Conservation (phyloP, 1,140 invertebrate genomes). For the Drosophila oshimai region DNA sequence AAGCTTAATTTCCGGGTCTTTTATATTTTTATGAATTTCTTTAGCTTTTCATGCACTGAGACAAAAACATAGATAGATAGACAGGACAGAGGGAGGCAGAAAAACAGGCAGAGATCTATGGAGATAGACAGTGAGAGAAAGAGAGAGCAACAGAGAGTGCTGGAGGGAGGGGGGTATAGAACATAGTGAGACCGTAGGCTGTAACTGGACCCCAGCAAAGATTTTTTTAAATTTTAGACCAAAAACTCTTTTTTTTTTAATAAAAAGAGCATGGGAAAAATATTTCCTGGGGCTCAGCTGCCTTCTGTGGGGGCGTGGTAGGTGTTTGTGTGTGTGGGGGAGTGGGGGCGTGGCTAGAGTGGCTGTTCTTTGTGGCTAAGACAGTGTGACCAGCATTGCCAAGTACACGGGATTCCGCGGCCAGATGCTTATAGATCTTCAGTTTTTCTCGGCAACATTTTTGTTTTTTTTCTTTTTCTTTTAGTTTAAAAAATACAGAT, state of each 20-base stretch:
- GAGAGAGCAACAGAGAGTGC: slow-evolving; percentile 5
- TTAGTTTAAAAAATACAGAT: slow-evolving; percentile 17
- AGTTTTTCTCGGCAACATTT: slow-evolving; percentile 39
- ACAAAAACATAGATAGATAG: slow-evolving; percentile 15
- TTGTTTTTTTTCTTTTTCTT: slow-evolving; percentile 21
- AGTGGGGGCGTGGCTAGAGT: slow-evolving; percentile 18
- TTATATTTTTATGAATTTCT: background rate
- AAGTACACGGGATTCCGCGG: slow-evolving; percentile 82
- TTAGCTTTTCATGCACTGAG: slow-evolving; percentile 50
- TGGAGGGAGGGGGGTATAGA: slow-evolving; percentile 6
- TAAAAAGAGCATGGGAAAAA: background rate
- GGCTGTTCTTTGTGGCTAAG: slow-evolving; percentile 19
- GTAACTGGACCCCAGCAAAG: slow-evolving; percentile 41
- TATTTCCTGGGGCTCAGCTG: slow-evolving; percentile 32
- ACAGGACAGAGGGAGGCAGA: slow-evolving; percentile 21
- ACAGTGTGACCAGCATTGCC: slow-evolving; percentile 69
- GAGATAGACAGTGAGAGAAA: slow-evolving; percentile 26
- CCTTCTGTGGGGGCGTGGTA: background rate
- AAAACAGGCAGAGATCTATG: slow-evolving; percentile 24
- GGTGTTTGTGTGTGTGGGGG: background rate
- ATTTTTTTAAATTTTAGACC: background rate
- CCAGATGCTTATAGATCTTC: slow-evolving; percentile 82
- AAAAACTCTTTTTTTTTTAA: background rate
- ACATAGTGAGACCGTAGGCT: background rate
- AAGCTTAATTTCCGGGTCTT: slow-evolving; percentile 11